Base-by-base conservation (phyloP, 2,113 vertebrate species). In the Trinectes maculatus region DNA sequence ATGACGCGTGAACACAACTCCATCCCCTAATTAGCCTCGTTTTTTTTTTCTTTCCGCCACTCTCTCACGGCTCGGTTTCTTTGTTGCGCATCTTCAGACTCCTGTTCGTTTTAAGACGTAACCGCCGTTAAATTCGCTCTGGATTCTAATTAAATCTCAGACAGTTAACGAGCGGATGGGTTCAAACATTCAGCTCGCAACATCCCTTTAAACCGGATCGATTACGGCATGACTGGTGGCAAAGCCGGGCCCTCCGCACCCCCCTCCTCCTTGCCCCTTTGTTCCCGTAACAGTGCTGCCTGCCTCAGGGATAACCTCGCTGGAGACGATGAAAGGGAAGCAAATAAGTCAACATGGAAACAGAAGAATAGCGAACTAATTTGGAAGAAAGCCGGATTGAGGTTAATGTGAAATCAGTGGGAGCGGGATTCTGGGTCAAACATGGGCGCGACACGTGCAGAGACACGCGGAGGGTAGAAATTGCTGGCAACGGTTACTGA, bases 281-380 rank as follows among this genome's bases (percentile, higher is more conserved):
- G 65, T 83, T 87, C 77, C 85, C 67, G 79, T 84, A 86, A 89
- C 88, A 81, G 79, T 52, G 46, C 56, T 28, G 75, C 44, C 75
- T 71, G 87, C 91, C 89, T 87, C 71, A n/a, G 15, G 91, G 90
- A 90, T 85, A 93, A 89, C 85, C 89, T 89, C 81, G 84, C 74
- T 66, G 69, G 69, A 71, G 82, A 89, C 87, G 90, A 90, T 92
- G 88, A 92, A 92, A 90, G 87, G 71, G 79, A 82, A 61, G 79
- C 65, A 74, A 81, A 88, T 82, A 84, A 83, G 83, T 87, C 78
- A 88, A 89, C 77, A 77, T 7, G 26, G 64, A 84, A 61, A 72
- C 58, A 58, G 85, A 82, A 82, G 63, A 85, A 86, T 16, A 54
- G 75, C 60, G 81, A 84, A 80, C 66, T 86, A 72, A 83, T 87